Conservation (phyloP, 2,888 invertebrate species). For the Dasypolia templi region DNA sequence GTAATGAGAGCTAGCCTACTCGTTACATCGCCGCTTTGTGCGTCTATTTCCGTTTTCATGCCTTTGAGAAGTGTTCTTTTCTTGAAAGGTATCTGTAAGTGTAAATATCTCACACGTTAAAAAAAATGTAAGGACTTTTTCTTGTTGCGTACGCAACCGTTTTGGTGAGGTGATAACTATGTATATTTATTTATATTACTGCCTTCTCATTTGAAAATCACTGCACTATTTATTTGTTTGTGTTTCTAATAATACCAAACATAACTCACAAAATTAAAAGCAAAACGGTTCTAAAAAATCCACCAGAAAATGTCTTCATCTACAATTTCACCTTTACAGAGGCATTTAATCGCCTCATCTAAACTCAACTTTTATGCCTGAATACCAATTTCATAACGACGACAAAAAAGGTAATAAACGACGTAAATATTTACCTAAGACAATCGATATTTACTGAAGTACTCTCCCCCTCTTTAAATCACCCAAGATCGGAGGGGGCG, state of each 20-base stretch:
- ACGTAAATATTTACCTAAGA: conserved; percentile 79
- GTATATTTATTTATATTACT: background rate
- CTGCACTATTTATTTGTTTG: background rate
- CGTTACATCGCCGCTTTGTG: conserved; percentile 67
- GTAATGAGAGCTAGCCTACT: conserved; percentile 67
- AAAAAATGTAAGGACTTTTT: conserved; percentile 7
- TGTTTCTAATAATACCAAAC: background rate
- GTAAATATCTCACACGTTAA: conserved; percentile 35
- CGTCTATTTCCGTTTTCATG: conserved; percentile 66
- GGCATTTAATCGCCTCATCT: conserved; percentile 58
- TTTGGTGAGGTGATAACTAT: background rate
- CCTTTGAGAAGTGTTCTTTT: conserved; percentile 56
- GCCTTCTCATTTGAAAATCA: background rate
- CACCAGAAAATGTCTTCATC: conserved; percentile 42
- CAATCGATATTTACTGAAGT: conserved; percentile 81
- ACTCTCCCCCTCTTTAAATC: conserved; percentile 77
- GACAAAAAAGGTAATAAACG: conserved; percentile 69
- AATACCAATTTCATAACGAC: conserved; percentile 67
- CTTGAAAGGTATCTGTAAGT: conserved; percentile 55
- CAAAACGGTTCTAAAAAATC: conserved; percentile 13
- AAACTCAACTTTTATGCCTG: conserved; percentile 55
- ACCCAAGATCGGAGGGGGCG: conserved; percentile 62
- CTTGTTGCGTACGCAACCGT: conserved; percentile 5
- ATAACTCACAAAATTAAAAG: conserved; percentile 11
- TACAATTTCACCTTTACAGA: conserved; percentile 47